Evolutionary conservation across 2,888 invertebrate genomes (phyloP).

Genomic region (Rhogogaster chlorosoma): DNA sequence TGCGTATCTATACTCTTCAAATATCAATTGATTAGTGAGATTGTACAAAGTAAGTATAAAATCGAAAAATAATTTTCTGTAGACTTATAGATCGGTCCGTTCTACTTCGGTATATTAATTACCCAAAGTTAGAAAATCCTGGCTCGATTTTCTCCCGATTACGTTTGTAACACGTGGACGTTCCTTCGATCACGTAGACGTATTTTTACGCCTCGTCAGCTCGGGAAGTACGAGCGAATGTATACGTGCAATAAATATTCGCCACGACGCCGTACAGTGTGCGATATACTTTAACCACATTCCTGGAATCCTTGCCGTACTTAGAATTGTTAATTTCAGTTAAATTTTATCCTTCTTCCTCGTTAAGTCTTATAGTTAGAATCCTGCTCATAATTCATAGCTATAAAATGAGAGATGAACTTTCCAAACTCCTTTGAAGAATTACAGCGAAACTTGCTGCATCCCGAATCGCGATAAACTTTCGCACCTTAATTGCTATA

Average conservation of each 20-base stretch:
- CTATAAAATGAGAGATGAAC: not conserved
- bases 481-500: not conserved
- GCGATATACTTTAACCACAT: not conserved
- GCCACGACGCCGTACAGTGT: not conserved
- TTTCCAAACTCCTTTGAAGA: not conserved
- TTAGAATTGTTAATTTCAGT: not conserved
- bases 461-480: not conserved
- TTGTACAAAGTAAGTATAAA: not conserved
- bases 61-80: not conserved
- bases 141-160: not conserved
- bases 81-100: not conserved
- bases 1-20: not conserved
- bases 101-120: not conserved
- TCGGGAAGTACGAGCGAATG: not conserved
- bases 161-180: not conserved
- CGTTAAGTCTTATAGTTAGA: not conserved
- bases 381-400: too few relatives aligned
- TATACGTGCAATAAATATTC: conserved; percentile 5
- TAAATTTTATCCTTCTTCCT: not conserved
- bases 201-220: conserved; percentile 18
- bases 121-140: not conserved
- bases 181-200: not conserved
- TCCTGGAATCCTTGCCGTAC: not conserved
- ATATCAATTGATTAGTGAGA: not conserved
- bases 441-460: not conserved